These are phyloP conservation scores for Clarias pachynema DNA, from an alignment of 2,797 vertebrate species.

Conservation along the genomic window DNA sequence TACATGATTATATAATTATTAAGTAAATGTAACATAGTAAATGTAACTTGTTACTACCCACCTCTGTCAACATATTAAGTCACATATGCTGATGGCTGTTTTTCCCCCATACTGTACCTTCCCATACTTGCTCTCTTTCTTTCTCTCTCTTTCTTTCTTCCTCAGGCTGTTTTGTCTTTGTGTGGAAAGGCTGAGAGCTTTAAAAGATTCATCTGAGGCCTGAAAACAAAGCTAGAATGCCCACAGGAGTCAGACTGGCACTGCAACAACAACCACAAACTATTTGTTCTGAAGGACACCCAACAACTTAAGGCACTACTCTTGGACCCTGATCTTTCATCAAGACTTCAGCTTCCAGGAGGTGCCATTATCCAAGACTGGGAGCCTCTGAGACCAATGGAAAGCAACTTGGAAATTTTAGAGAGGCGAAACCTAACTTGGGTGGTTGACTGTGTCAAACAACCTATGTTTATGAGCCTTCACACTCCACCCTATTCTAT, in stretches of 20 bases:
- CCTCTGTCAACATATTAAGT: background rate
- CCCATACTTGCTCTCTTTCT: background rate
- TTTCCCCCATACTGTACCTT: background rate
- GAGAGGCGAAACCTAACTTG: conserved; percentile 52
- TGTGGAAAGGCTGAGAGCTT: conserved; percentile 38
- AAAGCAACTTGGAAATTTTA: conserved; percentile 58
- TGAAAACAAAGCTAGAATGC: conserved; percentile 50
- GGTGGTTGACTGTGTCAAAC: conserved; percentile 45
- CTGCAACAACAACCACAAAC: background rate
- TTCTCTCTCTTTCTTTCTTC: background rate
- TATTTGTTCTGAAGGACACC: conserved; percentile 38
- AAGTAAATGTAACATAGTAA: too few species aligned
- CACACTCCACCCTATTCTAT: conserved; percentile 53
- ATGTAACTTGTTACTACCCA: too few species aligned
- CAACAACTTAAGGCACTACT: conserved; percentile 50
- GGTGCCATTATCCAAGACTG: conserved; percentile 59
- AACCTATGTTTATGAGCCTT: conserved; percentile 55
- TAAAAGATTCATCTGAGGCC: conserved; percentile 47
- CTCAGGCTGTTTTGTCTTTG: conserved; percentile 53
- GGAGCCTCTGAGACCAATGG: conserved; percentile 55
- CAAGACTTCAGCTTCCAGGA: conserved; percentile 55
- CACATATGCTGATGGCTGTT: background rate
- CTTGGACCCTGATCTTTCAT: conserved; percentile 51
- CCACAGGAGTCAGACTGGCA: conserved; percentile 19
- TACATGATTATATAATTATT: too few species aligned